A percentile compares a stretch with the other conserved stretches of the same genome.
phyloP scores from a whole-genome alignment of 1,140 invertebrate genomes.

The Polyergus mexicanus region DNA sequence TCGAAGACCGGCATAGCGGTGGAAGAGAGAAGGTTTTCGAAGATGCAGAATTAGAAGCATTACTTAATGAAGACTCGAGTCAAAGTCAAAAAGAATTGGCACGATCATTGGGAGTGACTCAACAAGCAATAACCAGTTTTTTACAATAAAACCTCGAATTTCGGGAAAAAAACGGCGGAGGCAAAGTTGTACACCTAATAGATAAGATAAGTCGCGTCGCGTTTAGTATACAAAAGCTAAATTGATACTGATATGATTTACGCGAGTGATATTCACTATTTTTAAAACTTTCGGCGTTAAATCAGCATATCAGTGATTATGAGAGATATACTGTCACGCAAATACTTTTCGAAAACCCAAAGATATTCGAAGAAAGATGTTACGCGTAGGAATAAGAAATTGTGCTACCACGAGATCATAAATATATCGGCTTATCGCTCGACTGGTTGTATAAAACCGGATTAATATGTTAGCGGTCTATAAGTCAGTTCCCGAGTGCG shows the following conservation, averaged over 20 bases:
- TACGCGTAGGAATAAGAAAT: conserved; percentile 61
- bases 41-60: too few relatives aligned
- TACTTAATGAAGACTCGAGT: too few relatives aligned
- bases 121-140: too few relatives aligned
- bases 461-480: conserved; percentile 64
- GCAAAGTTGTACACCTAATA: too few relatives aligned
- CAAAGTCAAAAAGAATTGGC: too few relatives aligned
- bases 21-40: too few relatives aligned
- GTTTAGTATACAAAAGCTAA: neutral
- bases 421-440: conserved; percentile 69
- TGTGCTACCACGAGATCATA: conserved; percentile 58
- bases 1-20: too few relatives aligned
- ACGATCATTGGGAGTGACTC: too few relatives aligned
- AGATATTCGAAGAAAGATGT: conserved; percentile 43
- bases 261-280: conserved; percentile 9
- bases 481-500: conserved; percentile 54
- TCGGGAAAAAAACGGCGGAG: too few relatives aligned
- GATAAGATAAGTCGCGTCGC: neutral
- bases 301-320: neutral
- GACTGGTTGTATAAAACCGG: conserved; percentile 59
- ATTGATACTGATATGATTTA: neutral
- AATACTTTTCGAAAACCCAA: neutral
- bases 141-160: too few relatives aligned
- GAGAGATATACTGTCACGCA: neutral
- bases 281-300: neutral